Conservation (phyloP, 2,888 invertebrate genomes). For the Morpho deidamia region DNA sequence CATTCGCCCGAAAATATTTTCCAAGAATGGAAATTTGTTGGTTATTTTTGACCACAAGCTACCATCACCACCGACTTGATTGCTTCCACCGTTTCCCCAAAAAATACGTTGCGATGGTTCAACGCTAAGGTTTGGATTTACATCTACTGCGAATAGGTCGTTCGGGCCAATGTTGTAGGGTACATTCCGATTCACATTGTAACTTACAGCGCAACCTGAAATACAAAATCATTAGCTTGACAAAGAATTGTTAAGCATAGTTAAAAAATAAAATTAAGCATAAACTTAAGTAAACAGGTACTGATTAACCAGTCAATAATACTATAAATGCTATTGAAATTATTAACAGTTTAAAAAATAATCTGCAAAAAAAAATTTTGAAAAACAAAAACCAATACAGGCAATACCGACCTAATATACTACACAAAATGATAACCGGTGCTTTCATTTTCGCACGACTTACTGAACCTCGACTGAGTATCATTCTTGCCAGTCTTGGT, state of each 20-base stretch:
- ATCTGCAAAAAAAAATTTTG: too few relatives aligned
- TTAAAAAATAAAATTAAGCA: not conserved
- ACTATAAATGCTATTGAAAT: too few relatives aligned
- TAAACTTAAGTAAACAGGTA: too few relatives aligned
- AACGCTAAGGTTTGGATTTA: slow-evolving; percentile 41
- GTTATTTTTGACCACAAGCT: slow-evolving; percentile 63
- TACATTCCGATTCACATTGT: slow-evolving; percentile 55
- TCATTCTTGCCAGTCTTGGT: slow-evolving; percentile 63
- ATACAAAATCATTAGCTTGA: not conserved
- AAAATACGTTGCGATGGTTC: slow-evolving; percentile 64
- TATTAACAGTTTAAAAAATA: too few relatives aligned
- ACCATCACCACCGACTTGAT: slow-evolving; percentile 67
- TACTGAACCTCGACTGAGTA: slow-evolving; percentile 61
- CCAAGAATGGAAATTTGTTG: slow-evolving; percentile 65
- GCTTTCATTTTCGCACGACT: slow-evolving; percentile 66
- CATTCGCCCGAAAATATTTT: slow-evolving; percentile 65
- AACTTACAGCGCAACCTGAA: slow-evolving; percentile 55
- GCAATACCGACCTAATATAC: slow-evolving; percentile 60
- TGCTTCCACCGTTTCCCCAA: slow-evolving; percentile 55
- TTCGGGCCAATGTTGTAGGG: slow-evolving; percentile 56
- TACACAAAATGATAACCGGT: slow-evolving; percentile 50
- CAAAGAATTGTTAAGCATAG: not conserved
- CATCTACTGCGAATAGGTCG: slow-evolving; percentile 49
- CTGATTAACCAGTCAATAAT: too few relatives aligned
- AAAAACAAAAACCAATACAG: too few relatives aligned